These are phyloP conservation scores for Diploptera punctata DNA, from an alignment of 2,888 invertebrate species.

Conservation along the genomic window DNA sequence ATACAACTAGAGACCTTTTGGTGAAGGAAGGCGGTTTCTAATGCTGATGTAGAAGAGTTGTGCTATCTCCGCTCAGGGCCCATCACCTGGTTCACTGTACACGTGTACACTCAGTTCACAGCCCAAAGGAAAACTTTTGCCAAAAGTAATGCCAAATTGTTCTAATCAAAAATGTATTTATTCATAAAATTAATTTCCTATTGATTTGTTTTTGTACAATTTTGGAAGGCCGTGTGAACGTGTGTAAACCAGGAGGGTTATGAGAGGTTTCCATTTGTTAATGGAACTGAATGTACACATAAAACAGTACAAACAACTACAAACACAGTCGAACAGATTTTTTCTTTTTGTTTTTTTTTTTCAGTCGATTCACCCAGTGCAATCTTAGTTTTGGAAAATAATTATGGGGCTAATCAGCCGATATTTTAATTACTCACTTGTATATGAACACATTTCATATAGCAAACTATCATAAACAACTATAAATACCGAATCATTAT, in stretches of 20 bases:
- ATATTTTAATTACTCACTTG: too few relatives aligned
- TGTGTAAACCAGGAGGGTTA: conserved; percentile 44
- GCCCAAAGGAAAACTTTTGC: conserved; percentile 25
- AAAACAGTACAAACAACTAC: conserved; percentile 44
- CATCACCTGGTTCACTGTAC: conserved; percentile 44
- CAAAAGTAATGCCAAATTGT: conserved; percentile 6
- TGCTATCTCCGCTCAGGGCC: conserved; percentile 52
- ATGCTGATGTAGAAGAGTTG: conserved; percentile 13
- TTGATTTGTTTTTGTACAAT: not conserved
- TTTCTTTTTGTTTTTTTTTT: too few relatives aligned
- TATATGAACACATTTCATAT: too few relatives aligned
- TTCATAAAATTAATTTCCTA: not conserved
- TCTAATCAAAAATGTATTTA: not conserved
- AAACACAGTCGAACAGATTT: conserved; percentile 41
- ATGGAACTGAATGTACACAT: conserved; percentile 45
- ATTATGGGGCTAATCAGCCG: too few relatives aligned
- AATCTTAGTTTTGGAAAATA: too few relatives aligned
- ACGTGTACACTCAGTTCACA: conserved; percentile 45
- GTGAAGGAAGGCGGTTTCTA: not conserved
- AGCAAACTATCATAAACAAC: too few relatives aligned
- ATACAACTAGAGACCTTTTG: too few relatives aligned
- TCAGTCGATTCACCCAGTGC: conserved; percentile 30
- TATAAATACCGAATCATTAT: too few relatives aligned
- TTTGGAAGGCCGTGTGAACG: conserved; percentile 33
- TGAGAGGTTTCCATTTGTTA: conserved; percentile 39